Conservation (phyloP, 2,113 vertebrate genomes). For the Pionites leucogaster region DNA sequence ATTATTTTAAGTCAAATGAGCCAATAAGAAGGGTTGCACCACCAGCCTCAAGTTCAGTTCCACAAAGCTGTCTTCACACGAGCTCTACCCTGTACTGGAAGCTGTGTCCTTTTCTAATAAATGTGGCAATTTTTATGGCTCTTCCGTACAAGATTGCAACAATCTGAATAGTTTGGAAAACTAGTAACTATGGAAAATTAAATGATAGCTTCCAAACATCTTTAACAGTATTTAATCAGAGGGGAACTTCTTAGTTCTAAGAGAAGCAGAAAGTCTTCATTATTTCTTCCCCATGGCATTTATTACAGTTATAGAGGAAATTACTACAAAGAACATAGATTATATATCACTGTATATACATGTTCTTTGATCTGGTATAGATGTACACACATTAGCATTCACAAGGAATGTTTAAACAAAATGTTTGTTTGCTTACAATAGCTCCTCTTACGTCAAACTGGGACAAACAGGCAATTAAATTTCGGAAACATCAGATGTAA, state of each 20-base stretch:
- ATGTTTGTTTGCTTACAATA: background rate
- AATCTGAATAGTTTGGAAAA: background rate
- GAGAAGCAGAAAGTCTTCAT: background rate
- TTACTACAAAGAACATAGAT: background rate
- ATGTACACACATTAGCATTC: background rate
- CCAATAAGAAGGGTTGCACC: background rate
- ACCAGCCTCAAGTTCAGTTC: background rate
- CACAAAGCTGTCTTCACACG: fast-evolving
- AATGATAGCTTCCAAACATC: background rate
- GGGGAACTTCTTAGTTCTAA: background rate
- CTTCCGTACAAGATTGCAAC: background rate
- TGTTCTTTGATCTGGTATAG: background rate
- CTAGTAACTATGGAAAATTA: background rate
- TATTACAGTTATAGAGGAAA: background rate
- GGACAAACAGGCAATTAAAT: background rate
- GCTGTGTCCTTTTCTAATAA: background rate
- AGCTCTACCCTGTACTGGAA: background rate
- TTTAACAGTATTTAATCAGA: background rate
- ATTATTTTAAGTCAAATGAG: background rate
- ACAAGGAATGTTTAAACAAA: background rate
- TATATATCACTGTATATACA: background rate
- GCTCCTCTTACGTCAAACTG: background rate
- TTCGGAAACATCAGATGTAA: background rate
- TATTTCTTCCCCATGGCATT: background rate
- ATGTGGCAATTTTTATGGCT: fast-evolving